Conservation (phyloP, 2,797 vertebrate species). For the Phalloptychus januarius region DNA sequence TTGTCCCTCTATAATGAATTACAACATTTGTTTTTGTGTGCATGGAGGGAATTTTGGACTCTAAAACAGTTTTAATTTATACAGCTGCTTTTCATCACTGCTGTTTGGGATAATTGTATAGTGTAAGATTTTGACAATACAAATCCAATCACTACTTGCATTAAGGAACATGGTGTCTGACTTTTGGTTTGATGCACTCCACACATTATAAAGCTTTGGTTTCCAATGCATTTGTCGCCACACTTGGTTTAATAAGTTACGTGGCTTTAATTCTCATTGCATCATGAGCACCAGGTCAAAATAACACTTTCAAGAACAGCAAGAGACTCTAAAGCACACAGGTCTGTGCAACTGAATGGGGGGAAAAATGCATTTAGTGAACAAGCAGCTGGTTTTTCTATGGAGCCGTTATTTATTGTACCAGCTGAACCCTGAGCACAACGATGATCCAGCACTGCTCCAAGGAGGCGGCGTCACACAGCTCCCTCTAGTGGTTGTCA, state of each 20-base stretch:
- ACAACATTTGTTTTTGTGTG: not conserved
- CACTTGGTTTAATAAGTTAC: constrained; percentile 32
- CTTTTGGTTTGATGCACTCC: constrained; percentile 18
- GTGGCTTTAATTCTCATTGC: constrained; percentile 28
- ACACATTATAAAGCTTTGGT: constrained; percentile 15
- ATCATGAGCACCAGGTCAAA: constrained; percentile 47
- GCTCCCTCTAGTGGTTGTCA: constrained; percentile 79
- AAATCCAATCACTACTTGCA: constrained; percentile 6
- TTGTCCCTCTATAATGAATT: not conserved
- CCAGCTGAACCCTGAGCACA: constrained; percentile 30
- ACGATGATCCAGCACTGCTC: constrained; percentile 29
- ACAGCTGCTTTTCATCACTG: constrained; percentile 10
- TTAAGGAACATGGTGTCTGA: not conserved
- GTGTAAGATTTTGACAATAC: constrained; percentile 27
- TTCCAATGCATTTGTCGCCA: constrained; percentile 4
- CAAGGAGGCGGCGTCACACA: constrained; percentile 28
- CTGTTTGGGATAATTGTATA: constrained; percentile 11
- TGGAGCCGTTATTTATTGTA: constrained; percentile 40
- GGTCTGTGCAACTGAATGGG: constrained; percentile 33
- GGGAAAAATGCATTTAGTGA: constrained; percentile 40
- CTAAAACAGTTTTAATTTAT: constrained; percentile 9
- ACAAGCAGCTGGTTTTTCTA: constrained; percentile 46
- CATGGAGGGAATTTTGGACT: constrained; percentile 1
- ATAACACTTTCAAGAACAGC: constrained; percentile 31
- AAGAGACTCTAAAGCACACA: constrained; percentile 13